Evolutionary conservation across 2,797 vertebrate species (phyloP), one percentile per base, ranked within the genome.

Genomic region (Diplodus sargus): DNA sequence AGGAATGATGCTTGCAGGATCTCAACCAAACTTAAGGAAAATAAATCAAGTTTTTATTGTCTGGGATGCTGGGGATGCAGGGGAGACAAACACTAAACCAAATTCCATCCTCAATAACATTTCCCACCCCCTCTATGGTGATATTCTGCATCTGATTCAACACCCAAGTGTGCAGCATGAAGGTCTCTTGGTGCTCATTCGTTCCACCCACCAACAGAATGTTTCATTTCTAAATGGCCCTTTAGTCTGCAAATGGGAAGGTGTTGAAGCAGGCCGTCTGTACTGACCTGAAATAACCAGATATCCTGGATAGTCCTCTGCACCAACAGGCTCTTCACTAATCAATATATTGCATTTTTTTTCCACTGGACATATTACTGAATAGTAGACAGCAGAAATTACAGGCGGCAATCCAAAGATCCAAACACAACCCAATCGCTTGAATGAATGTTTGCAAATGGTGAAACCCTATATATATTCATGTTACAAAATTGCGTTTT

Each of bases 201-300:
- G 62, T 81, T 90, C 82, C 81, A 71, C 84, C 86, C 83, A 88
- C 82, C 17, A 75, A 65, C 79, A 78, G 45, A 67, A 67, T 57
- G 54, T 57, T 61, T 45, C 22, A 23, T 81, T 81, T 75, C 66
- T 60, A 66, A 80, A 86, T 70, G 72, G 74, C 69, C 42, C 70
- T 83, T 83, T 49, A 74, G 73, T 83, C 70, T 67, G 61, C 34
- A 63, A 79, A 68, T 48, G 60, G 3, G 28, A 70, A 28, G 12
- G 67, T 39, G 54, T 70, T 67, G 53, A 70, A 72, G 63, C 34
- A 62, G 60, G 43, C 47, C 22, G 22, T 78, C 71, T 78, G 67
- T 20, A 48, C 66, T 74, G 69, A 78, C 74, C 72, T 57, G 43
- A 70, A 52, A 79, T 58, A 10, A 70, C 58, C 53, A 70, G 34